Evolutionary conservation across 2,888 invertebrate species (phyloP).

Genomic region (Enchytraeus crypticus): DNA sequence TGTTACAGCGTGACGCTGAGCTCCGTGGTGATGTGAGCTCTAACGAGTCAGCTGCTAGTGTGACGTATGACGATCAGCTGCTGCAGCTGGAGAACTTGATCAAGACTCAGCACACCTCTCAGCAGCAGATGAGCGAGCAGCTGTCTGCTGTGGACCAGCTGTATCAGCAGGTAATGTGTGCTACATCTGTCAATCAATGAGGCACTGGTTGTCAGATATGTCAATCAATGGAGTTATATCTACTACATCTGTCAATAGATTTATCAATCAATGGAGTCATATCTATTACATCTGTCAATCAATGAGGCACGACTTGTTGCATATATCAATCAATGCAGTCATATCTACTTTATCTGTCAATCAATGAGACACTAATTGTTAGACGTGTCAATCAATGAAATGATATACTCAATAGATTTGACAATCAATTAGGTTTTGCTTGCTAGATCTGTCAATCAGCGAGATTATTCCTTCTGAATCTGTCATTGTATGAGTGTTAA

Average conservation of each 20-base stretch:
- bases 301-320: too few relatives aligned
- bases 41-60: constrained; percentile 61
- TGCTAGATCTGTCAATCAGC: too few relatives aligned
- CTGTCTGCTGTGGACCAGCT: constrained; percentile 67
- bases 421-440: background rate
- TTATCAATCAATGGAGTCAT: background rate
- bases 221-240: background rate
- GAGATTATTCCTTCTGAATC: too few relatives aligned
- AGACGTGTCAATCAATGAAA: too few relatives aligned
- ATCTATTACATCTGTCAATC: background rate
- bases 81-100: constrained; percentile 72
- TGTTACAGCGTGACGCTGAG: constrained; percentile 70
- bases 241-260: background rate
- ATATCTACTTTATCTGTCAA: too few relatives aligned
- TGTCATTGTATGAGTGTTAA: too few relatives aligned
- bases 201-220: background rate
- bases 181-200: too few relatives aligned
- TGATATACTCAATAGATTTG: background rate
- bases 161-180: constrained; percentile 60
- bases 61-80: constrained; percentile 70
- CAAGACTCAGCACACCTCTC: constrained; percentile 68
- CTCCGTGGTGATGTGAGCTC: constrained; percentile 45
- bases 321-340: too few relatives aligned
- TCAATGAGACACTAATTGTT: background rate
- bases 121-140: constrained; percentile 65